Percentiles rank a stretch among this genome's conserved stretches.
These are phyloP conservation scores for Enteromius afrohamiltoni DNA, from an alignment of 2,797 vertebrate genomes.

Conservation along the genomic window DNA sequence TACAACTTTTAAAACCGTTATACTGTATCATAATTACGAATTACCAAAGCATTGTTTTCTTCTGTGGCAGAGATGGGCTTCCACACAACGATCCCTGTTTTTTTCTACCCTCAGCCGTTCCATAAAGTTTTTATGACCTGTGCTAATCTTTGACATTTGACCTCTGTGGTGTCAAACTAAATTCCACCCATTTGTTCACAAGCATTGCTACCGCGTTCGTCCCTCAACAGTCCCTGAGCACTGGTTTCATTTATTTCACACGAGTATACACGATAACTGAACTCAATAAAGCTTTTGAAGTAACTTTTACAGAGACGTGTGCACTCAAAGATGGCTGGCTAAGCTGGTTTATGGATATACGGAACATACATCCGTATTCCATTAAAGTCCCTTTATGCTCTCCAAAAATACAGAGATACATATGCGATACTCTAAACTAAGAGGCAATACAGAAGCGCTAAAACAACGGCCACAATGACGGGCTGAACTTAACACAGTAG, in stretches of 20 bases:
- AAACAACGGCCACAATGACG: conserved; percentile 33
- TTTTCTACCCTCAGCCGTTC: conserved; percentile 23
- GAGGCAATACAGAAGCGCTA: conserved; percentile 25
- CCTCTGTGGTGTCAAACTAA: conserved; percentile 39
- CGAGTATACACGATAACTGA: conserved; percentile 59
- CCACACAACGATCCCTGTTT: background rate
- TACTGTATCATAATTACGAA: background rate
- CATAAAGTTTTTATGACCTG: conserved; percentile 54
- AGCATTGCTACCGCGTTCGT: conserved; percentile 52
- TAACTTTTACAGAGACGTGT: conserved; percentile 52
- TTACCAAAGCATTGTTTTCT: conserved; percentile 3
- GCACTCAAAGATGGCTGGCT: conserved; percentile 31
- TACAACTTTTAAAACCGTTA: background rate
- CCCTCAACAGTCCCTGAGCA: conserved; percentile 77
- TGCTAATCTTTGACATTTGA: conserved; percentile 56
- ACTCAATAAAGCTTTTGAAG: conserved; percentile 72
- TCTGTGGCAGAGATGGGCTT: background rate
- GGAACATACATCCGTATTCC: conserved; percentile 43
- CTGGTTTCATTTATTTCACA: conserved; percentile 71
- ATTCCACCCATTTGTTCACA: conserved; percentile 57
- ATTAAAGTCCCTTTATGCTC: conserved; percentile 66
- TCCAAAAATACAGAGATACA: conserved; percentile 48
- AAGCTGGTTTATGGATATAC: conserved; percentile 30
- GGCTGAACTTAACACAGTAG: conserved; percentile 42
- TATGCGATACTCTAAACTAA: conserved; percentile 30